phyloP scores from a whole-genome alignment of 2,113 vertebrate genomes.

The Loxodonta africana region DNA sequence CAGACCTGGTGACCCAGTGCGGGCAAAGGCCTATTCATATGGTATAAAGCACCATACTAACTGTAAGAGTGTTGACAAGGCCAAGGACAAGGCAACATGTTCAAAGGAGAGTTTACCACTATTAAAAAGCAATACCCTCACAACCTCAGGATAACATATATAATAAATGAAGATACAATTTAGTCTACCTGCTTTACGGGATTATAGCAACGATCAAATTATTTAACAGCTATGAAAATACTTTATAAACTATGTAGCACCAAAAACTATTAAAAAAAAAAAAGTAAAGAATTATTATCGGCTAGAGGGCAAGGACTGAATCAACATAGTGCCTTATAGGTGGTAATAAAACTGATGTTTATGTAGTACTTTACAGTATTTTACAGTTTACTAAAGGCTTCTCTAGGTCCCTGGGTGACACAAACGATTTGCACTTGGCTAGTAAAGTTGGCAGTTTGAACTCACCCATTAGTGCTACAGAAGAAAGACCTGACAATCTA shows the following conservation, averaged over 20 bases:
- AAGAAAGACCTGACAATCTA: too few species aligned
- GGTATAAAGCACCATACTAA: background rate
- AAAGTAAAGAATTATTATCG: background rate
- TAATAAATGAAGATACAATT: background rate
- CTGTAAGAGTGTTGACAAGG: background rate
- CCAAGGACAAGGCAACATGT: background rate
- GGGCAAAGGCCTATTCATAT: conserved; percentile 44
- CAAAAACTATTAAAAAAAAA: background rate
- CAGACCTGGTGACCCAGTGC: background rate
- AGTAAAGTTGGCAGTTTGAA: too few species aligned
- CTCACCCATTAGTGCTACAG: too few species aligned
- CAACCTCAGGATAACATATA: background rate
- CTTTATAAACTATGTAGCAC: too few species aligned
- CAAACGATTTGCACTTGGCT: too few species aligned
- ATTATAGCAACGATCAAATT: background rate
- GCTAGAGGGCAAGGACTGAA: background rate
- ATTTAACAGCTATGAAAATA: background rate
- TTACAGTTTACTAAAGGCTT: background rate
- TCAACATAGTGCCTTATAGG: background rate
- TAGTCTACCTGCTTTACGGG: background rate
- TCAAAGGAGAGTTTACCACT: background rate
- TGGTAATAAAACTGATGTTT: background rate
- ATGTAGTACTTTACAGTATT: background rate
- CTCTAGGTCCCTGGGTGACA: too few species aligned
- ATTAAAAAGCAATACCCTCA: background rate